These are phyloP conservation scores for Trialeurodes vaporariorum DNA, from an alignment of 1,140 invertebrate genomes.

Conservation along the genomic window DNA sequence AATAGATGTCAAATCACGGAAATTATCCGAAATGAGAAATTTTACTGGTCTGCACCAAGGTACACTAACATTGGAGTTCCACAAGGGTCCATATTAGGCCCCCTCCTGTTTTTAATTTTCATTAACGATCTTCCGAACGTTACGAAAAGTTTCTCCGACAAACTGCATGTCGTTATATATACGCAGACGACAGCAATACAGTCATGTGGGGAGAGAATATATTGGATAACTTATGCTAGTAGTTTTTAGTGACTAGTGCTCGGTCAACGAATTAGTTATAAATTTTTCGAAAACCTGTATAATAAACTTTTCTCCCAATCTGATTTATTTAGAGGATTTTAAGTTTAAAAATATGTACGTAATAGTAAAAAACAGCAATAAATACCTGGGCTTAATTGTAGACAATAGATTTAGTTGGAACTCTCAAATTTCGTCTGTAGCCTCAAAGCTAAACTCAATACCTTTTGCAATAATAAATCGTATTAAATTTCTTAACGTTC, in stretches of 20 bases:
- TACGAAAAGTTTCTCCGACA: not conserved
- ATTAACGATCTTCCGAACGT: not conserved
- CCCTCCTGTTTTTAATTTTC: not conserved
- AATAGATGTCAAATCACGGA: not conserved
- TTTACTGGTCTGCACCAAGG: not conserved
- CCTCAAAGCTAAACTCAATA: too few relatives aligned
- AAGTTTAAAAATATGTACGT: too few relatives aligned
- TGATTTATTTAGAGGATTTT: too few relatives aligned
- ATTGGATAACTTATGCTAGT: not conserved
- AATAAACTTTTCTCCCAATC: not conserved
- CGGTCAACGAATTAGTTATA: not conserved
- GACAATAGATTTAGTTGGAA: too few relatives aligned
- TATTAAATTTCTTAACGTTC: too few relatives aligned
- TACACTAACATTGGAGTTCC: not conserved
- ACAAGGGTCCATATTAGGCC: not conserved
- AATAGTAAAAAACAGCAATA: too few relatives aligned
- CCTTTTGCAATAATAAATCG: too few relatives aligned
- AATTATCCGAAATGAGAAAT: not conserved
- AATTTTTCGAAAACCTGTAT: not conserved
- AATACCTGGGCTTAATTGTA: too few relatives aligned
- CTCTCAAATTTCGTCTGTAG: too few relatives aligned
- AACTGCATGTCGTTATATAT: not conserved
- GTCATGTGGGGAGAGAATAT: not conserved
- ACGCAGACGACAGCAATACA: not conserved
- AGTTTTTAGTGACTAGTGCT: not conserved